Evolutionary conservation across 2,888 invertebrate species (phyloP).

Genomic region (Cataglyphis cursor): DNA sequence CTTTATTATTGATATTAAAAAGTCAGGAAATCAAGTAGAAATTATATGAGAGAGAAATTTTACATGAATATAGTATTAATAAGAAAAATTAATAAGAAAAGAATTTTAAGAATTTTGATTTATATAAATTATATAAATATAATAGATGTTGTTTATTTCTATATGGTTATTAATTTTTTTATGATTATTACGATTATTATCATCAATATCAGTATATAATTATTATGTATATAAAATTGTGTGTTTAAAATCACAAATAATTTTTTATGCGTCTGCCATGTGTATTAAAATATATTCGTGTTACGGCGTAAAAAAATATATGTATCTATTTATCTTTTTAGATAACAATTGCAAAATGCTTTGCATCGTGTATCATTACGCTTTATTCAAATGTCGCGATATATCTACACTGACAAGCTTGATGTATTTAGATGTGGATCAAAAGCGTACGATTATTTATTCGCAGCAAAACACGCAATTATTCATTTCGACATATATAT

Average conservation of each 20-base stretch:
- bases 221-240: background rate
- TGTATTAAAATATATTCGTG: background rate
- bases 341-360: slow-evolving; percentile 16
- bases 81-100: background rate
- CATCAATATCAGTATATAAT: background rate
- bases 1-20: slow-evolving; percentile 9
- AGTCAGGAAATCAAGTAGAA: background rate
- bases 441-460: background rate
- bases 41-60: background rate
- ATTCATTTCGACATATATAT: background rate
- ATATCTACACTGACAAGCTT: background rate
- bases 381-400: background rate
- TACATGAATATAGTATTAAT: background rate
- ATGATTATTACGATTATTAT: background rate
- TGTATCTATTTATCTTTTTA: background rate
- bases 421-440: background rate
- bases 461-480: background rate
- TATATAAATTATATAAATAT: background rate
- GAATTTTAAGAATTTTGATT: background rate
- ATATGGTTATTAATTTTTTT: background rate
- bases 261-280: background rate
- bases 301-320: background rate
- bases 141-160: background rate
- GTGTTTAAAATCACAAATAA: background rate
- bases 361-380: background rate